Conservation (phyloP, 2,797 vertebrate species). For the Cynopterus sphinx region DNA sequence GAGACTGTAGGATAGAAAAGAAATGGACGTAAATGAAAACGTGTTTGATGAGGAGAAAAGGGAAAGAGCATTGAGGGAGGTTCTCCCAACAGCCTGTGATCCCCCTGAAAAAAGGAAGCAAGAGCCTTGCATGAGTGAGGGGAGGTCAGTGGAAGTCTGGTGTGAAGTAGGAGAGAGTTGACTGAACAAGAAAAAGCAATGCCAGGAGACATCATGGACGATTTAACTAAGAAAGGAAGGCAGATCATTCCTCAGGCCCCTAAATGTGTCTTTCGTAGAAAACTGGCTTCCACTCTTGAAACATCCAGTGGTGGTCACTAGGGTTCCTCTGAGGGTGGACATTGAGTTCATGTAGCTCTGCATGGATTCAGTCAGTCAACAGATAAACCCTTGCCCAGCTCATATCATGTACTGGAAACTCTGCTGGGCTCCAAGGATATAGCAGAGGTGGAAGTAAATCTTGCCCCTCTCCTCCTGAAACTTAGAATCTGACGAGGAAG, state of each 20-base stretch:
- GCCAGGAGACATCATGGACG: not conserved
- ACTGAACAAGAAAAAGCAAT: rapidly evolving
- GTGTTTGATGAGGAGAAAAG: not conserved
- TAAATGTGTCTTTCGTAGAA: not conserved
- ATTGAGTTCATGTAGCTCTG: not conserved
- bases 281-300: not conserved
- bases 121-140: not conserved
- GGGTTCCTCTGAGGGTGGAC: not conserved
- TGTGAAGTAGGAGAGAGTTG: not conserved
- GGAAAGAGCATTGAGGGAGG: not conserved
- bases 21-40: not conserved
- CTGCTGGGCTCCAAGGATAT: not conserved
- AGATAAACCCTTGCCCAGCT: not conserved
- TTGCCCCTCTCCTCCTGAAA: not conserved
- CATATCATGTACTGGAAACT: rapidly evolving
- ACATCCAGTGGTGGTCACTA: not conserved
- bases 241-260: not conserved
- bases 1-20: not conserved
- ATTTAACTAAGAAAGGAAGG: not conserved
- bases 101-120: not conserved
- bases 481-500: not conserved
- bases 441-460: not conserved
- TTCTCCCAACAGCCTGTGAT: not conserved
- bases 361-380: not conserved
- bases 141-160: not conserved